phyloP scores from a whole-genome alignment of 2,888 invertebrate species.

The Syritta pipiens region DNA sequence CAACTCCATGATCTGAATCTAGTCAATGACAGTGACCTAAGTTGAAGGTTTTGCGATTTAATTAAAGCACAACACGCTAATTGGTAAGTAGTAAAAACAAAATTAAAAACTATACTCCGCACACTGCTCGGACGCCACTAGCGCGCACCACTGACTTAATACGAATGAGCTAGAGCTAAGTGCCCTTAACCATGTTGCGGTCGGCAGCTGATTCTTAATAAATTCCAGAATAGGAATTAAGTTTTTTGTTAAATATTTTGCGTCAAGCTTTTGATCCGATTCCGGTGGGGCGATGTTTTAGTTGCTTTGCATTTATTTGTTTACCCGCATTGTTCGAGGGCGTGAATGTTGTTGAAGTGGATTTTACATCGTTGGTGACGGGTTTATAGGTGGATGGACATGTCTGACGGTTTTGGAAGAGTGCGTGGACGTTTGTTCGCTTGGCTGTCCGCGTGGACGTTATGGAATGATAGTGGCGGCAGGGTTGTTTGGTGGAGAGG shows the following conservation, averaged over 20 bases:
- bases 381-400: neutral
- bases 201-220: constrained; percentile 32
- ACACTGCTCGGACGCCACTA: constrained; percentile 18
- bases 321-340: constrained; percentile 33
- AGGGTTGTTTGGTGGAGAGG: too few relatives aligned
- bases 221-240: constrained; percentile 51
- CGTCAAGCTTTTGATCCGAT: constrained; percentile 15
- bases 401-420: too few relatives aligned
- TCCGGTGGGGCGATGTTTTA: neutral
- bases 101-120: neutral
- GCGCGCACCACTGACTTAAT: constrained; percentile 21
- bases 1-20: constrained; percentile 65
- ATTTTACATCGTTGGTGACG: neutral
- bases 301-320: neutral
- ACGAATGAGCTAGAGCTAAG: constrained; percentile 43
- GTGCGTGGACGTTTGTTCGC: too few relatives aligned
- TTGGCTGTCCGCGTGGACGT: too few relatives aligned
- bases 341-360: constrained; percentile 8
- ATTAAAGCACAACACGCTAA: constrained; percentile 9
- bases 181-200: constrained; percentile 38
- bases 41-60: neutral
- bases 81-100: neutral
- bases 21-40: neutral
- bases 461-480: too few relatives aligned
- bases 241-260: constrained; percentile 12